Percentiles rank a stretch among this genome's conserved stretches.
Conservation (phyloP, 2,113 vertebrate species). For the Clinocottus analis region DNA sequence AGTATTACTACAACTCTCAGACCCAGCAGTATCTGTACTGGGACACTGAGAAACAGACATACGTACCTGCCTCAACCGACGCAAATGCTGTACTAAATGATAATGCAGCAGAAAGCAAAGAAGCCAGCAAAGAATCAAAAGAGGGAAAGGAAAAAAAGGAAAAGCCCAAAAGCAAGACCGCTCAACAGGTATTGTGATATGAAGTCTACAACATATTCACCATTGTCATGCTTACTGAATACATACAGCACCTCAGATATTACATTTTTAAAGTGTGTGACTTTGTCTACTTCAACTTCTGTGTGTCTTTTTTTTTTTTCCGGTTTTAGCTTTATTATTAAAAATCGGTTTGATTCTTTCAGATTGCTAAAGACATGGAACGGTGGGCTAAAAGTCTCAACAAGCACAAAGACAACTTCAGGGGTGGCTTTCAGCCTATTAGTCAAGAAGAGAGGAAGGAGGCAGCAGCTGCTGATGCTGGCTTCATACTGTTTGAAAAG, state of each 20-base stretch:
- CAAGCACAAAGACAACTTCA: conserved; percentile 99
- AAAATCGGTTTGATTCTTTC: conserved; percentile 33
- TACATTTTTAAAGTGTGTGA: not conserved
- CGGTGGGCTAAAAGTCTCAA: conserved; percentile 99
- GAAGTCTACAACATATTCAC: not conserved
- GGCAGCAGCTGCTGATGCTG: conserved; percentile 96
- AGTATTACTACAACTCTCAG: conserved; percentile 99
- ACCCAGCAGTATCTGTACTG: conserved; percentile 99
- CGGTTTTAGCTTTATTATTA: not conserved
- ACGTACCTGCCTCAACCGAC: conserved; percentile 86
- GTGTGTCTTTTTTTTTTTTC: not conserved
- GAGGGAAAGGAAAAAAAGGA: conserved; percentile 95
- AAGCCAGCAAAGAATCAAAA: conserved; percentile 78
- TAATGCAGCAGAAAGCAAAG: conserved; percentile 6
- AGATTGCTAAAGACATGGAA: conserved; percentile 99
- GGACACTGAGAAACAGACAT: conserved; percentile 96
- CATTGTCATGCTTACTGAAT: no score
- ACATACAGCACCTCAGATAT: no score
- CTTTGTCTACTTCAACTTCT: not conserved
- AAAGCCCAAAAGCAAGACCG: conserved; percentile 98
- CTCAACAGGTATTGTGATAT: conserved; percentile 89
- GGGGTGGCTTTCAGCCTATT: conserved; percentile 93
- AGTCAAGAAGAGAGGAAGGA: conserved; percentile 95
- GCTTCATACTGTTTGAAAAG: conserved; percentile 96
- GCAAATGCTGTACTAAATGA: conserved; percentile 37